Conservation (phyloP, 2,888 invertebrate genomes). For the Epinotia nisella region DNA sequence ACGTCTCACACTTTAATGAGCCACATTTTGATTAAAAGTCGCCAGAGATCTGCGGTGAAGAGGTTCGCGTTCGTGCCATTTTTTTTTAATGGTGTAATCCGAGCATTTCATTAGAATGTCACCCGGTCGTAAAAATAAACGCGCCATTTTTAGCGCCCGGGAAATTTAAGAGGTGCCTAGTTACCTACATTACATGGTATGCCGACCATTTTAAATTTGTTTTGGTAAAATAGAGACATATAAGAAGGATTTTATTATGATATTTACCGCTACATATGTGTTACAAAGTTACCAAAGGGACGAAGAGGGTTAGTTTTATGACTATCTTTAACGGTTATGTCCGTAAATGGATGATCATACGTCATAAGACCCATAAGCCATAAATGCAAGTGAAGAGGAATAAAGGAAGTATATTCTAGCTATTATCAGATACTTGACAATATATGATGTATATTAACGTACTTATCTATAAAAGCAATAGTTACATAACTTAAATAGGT, state of each 20-base stretch:
- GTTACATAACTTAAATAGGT: too few relatives aligned
- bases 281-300: conserved; percentile 1
- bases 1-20: conserved; percentile 55
- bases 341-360: conserved; percentile 33
- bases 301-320: conserved; percentile 37
- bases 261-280: conserved; percentile 5
- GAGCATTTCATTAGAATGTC: conserved; percentile 60
- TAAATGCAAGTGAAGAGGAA: conserved; percentile 36
- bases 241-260: conserved; percentile 23
- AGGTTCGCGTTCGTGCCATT: conserved; percentile 29
- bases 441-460: not conserved
- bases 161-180: conserved; percentile 10
- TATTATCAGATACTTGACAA: not conserved
- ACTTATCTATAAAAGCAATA: not conserved
- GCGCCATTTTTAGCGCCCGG: conserved; percentile 10
- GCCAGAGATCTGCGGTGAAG: conserved; percentile 39
- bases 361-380: conserved; percentile 26
- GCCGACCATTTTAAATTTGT: conserved; percentile 16
- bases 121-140: conserved; percentile 45
- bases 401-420: conserved; percentile 16
- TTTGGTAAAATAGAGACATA: not conserved
- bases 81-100: conserved; percentile 34
- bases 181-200: not conserved
- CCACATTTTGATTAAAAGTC: conserved; percentile 44
- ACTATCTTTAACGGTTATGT: conserved; percentile 38